Evolutionary conservation across 1,140 invertebrate genomes (phyloP).

Genomic region (Drosophila nebulosa): DNA sequence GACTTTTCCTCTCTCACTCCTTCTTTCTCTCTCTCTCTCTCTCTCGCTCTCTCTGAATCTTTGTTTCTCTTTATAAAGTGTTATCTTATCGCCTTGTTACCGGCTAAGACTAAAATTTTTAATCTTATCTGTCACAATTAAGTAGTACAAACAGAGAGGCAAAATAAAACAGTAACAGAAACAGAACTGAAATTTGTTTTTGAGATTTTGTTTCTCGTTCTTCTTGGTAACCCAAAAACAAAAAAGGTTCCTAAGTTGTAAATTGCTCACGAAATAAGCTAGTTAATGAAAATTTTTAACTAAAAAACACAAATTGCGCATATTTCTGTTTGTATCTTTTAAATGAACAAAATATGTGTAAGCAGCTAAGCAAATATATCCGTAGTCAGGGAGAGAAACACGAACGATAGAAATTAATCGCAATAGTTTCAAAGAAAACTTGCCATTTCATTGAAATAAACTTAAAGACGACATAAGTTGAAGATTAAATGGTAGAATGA

Average conservation of each 20-base stretch:
- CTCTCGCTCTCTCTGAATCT: background rate
- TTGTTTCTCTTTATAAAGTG: slow-evolving; percentile 33
- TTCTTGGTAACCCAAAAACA: background rate
- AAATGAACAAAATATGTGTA: slow-evolving; percentile 26
- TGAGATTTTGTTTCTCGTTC: slow-evolving; percentile 5
- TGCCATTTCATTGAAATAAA: slow-evolving; percentile 61
- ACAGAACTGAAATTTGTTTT: slow-evolving; percentile 21
- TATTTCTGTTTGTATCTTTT: slow-evolving; percentile 10
- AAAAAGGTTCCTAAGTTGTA: slow-evolving; percentile 12
- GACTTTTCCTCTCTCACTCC: slow-evolving; percentile 8
- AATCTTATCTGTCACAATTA: slow-evolving; percentile 76
- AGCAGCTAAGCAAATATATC: slow-evolving; percentile 65
- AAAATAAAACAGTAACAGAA: slow-evolving; percentile 42
- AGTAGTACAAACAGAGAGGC: slow-evolving; percentile 66
- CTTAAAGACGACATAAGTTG: background rate
- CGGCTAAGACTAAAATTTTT: slow-evolving; percentile 66
- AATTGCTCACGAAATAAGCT: slow-evolving; percentile 46
- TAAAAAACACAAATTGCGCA: slow-evolving; percentile 55
- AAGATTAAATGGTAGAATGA: background rate
- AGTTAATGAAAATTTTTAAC: slow-evolving; percentile 27
- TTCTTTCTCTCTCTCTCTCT: background rate
- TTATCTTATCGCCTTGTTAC: slow-evolving; percentile 62
- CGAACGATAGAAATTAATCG: slow-evolving; percentile 12
- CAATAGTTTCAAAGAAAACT: slow-evolving; percentile 54
- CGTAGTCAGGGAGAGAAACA: background rate